Percentiles rank a stretch among this genome's conserved stretches.
These are phyloP conservation scores for Chromobotia macracanthus DNA, from an alignment of 2,797 vertebrate species.

Conservation along the genomic window DNA sequence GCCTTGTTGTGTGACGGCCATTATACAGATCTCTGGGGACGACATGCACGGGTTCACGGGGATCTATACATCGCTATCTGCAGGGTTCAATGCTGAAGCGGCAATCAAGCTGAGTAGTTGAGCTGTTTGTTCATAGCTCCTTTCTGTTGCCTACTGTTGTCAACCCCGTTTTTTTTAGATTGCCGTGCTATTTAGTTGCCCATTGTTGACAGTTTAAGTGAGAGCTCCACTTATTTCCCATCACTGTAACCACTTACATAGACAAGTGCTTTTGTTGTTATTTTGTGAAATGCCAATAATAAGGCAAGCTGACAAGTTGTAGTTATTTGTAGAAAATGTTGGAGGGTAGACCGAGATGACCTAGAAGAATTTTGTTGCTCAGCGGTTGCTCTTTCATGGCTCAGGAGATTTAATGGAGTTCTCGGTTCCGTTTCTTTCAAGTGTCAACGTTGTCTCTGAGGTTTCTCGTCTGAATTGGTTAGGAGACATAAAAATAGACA, in stretches of 20 bases:
- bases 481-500: background rate
- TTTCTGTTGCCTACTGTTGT: conserved; percentile 47
- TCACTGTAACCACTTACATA: conserved; percentile 24
- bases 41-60: conserved; percentile 63
- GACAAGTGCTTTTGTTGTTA: conserved; percentile 39
- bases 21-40: conserved; percentile 73
- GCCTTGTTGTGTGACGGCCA: conserved; percentile 72
- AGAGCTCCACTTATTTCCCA: conserved; percentile 39
- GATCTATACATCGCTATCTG: conserved; percentile 39
- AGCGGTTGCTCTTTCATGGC: background rate
- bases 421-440: background rate
- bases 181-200: conserved; percentile 39
- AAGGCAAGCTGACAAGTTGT: conserved; percentile 22
- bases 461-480: background rate
- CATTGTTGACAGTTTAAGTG: conserved; percentile 55
- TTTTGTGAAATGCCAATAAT: conserved; percentile 36
- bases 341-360: background rate
- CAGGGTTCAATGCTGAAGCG: conserved; percentile 31
- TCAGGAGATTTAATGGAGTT: background rate
- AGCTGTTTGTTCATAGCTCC: conserved; percentile 48
- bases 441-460: too few species aligned
- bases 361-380: background rate
- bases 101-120: conserved; percentile 55
- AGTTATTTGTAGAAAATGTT: conserved; percentile 31
- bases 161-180: conserved; percentile 43